Conservation (phyloP, 2,797 vertebrate genomes). For the Pogoniulus pusillus region DNA sequence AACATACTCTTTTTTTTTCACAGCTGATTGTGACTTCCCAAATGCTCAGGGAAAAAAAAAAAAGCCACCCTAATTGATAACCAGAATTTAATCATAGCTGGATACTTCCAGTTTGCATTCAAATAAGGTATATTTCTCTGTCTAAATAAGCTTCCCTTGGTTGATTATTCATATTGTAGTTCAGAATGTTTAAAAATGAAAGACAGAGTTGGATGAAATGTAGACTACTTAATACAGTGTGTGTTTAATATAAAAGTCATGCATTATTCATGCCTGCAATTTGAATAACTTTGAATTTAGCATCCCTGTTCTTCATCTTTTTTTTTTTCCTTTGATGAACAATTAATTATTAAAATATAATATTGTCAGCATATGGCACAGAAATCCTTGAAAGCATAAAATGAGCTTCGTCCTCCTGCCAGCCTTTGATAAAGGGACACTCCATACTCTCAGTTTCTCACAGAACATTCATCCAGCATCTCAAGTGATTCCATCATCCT, state of each 20-base stretch:
- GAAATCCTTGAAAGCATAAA: conserved; percentile 72
- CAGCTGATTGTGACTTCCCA: conserved; percentile 64
- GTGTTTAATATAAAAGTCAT: conserved; percentile 87
- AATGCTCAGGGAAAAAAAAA: conserved; percentile 41
- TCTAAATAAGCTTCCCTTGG: conserved; percentile 76
- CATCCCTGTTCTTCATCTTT: conserved; percentile 80
- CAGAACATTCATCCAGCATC: conserved; percentile 5
- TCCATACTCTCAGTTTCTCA: conserved; percentile 20
- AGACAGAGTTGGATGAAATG: conserved; percentile 79
- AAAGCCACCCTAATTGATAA: conserved; percentile 76
- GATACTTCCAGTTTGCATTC: conserved; percentile 74
- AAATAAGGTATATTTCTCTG: conserved; percentile 75
- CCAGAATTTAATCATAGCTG: conserved; percentile 76
- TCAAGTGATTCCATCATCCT: not conserved
- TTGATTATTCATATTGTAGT: conserved; percentile 81
- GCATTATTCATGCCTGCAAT: conserved; percentile 83
- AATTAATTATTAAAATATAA: conserved; percentile 88
- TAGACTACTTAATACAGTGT: conserved; percentile 83
- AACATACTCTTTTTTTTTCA: not conserved
- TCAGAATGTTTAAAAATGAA: conserved; percentile 83
- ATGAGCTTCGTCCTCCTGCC: conserved; percentile 61
- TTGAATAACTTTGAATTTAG: conserved; percentile 87
- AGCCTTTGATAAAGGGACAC: conserved; percentile 57
- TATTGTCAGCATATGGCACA: conserved; percentile 79
- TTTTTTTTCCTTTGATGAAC: conserved; percentile 84